Base-by-base conservation (phyloP, 2,888 invertebrate genomes). In the Ormyrus thymus region DNA sequence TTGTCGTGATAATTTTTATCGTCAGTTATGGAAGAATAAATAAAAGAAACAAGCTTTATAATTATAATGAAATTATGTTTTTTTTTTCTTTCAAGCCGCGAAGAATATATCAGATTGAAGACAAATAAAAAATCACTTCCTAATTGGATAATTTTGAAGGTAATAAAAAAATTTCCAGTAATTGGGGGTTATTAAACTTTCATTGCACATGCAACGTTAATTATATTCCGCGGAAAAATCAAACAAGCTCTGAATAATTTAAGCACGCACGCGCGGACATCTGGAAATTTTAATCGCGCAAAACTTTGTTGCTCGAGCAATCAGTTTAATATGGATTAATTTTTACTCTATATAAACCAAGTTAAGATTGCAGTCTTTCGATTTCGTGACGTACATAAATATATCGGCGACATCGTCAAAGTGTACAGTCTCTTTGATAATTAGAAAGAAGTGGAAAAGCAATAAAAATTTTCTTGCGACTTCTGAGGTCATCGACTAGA, bases 151-250 rank as follows among this genome's bases (percentile, higher is more conserved):
- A 72, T 72, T 55, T 51, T 11, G n/a, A 5, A 10, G 6, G 6
- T 53, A 68, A 43, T 71, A 50, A 59, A 59, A 53, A 46, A 61
- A 59, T 43, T 6, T n/a, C 55, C 8, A n/a, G 61, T 53, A 66
- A 73, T 72, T 50, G 10, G 0, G 45, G 15, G 50, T 46, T 11
- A 73, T 78, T 62, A 73, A 78, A 74, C 56, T 78, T 68, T 69
- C 58, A 48, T 66, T 59, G 13, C 7, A 56, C 70, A 64, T 64
- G 64, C 78, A 13, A 73, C 8, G 53, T 62, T 74, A 74, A 74
- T 70, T 64, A 74, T 29, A 29, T 73, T 58, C n/a, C 46, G 15
- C 11, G 10, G 74, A 69, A 69, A 50, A 74, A 69, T 53, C 15
- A 50, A 78, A 29, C 50, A 48, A 9, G 64, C 53, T 29, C 4